These are phyloP conservation scores for Cyanistes caeruleus DNA, from an alignment of 2,113 vertebrate species.

Conservation along the genomic window DNA sequence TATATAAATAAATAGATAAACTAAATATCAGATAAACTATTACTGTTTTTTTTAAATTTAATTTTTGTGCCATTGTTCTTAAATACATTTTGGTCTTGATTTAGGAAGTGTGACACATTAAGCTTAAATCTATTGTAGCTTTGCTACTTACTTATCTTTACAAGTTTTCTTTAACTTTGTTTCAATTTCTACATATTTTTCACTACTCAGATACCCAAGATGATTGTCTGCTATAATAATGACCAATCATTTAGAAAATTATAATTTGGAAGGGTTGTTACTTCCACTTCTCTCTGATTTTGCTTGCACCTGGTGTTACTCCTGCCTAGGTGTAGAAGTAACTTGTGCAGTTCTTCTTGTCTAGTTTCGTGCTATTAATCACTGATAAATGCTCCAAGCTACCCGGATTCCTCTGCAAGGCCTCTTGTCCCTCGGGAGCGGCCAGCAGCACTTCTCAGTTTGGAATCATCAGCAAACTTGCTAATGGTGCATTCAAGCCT, in stretches of 20 bases:
- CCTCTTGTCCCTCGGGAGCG: background rate
- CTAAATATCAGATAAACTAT: background rate
- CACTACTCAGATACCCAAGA: too few species aligned
- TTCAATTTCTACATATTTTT: background rate
- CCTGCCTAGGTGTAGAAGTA: background rate
- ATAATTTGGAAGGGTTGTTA: background rate
- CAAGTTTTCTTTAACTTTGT: background rate
- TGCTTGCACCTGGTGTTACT: background rate
- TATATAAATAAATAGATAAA: background rate
- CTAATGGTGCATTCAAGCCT: background rate
- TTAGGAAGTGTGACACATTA: background rate
- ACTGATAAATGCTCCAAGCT: background rate
- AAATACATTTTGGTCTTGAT: background rate
- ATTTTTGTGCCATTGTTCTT: background rate
- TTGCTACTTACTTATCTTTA: background rate
- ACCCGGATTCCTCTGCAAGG: background rate
- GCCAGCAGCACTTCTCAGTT: background rate
- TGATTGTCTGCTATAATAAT: background rate
- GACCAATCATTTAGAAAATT: background rate
- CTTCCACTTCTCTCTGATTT: background rate
- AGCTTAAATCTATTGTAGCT: background rate
- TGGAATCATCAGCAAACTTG: background rate
- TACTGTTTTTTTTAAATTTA: background rate
- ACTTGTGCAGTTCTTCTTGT: background rate
- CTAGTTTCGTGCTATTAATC: background rate